Evolutionary conservation across 2,113 vertebrate species (phyloP).

Genomic region (Microcebus jonahi): DNA sequence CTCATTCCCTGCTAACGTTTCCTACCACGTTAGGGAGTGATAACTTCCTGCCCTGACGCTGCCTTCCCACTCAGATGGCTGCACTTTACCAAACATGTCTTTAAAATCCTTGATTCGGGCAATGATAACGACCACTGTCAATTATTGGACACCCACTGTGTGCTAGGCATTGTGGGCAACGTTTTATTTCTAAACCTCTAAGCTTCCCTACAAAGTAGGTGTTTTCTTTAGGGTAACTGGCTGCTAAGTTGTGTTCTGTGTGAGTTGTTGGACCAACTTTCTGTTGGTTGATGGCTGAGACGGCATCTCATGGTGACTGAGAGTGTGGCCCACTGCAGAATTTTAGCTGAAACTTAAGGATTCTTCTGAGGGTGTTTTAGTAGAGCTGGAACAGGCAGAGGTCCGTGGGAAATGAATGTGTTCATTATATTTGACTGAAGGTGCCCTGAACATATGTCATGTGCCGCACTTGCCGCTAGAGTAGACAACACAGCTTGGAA

Average conservation of each 20-base stretch:
- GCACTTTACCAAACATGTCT: neutral
- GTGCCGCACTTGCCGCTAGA: rapidly evolving
- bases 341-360: neutral
- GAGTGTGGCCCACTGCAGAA: neutral
- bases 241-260: rapidly evolving
- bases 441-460: rapidly evolving
- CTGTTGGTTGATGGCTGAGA: neutral
- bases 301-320: rapidly evolving
- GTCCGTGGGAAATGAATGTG: neutral
- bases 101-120: no score
- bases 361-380: neutral
- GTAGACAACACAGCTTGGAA: rapidly evolving
- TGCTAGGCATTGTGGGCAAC: rapidly evolving
- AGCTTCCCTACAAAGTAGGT: neutral
- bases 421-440: rapidly evolving
- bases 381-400: neutral
- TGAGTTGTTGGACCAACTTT: neutral
- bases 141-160: rapidly evolving
- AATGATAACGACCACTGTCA: rapidly evolving
- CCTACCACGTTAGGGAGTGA: neutral
- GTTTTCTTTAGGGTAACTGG: neutral
- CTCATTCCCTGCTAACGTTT: rapidly evolving
- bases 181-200: neutral
- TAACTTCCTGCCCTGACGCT: no score
- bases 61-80: no score